Percentiles rank a stretch among this genome's conserved stretches.
These are phyloP conservation scores for Eueremaeus valkanovi DNA, from an alignment of 2,888 invertebrate species.

Conservation along the genomic window DNA sequence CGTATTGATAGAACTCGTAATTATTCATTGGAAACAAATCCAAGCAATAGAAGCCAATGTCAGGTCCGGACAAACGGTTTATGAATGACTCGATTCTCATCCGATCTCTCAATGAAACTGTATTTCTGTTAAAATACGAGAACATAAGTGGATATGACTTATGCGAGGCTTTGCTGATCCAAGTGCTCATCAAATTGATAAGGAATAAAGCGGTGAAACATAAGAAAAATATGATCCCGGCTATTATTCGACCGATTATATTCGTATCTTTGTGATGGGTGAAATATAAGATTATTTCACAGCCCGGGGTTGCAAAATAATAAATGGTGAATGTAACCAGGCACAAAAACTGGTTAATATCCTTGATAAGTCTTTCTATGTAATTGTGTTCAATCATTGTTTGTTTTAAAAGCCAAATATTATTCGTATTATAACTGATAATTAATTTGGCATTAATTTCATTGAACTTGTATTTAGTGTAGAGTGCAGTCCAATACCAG, in stretches of 20 bases:
- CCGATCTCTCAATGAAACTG: not conserved
- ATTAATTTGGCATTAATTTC: not conserved
- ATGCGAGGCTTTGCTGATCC: not conserved
- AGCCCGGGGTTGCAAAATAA: not conserved
- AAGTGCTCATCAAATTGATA: not conserved
- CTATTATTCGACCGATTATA: not conserved
- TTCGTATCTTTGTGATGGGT: not conserved
- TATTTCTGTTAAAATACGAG: not conserved
- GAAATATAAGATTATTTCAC: not conserved
- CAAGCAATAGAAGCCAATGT: not conserved
- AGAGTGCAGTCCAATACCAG: not conserved
- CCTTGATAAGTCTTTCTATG: not conserved
- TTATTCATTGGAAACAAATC: conserved; percentile 15
- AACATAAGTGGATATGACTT: not conserved
- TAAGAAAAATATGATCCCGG: not conserved
- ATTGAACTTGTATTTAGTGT: not conserved
- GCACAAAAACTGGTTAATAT: not conserved
- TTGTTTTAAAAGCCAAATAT: too few relatives aligned
- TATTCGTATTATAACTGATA: not conserved
- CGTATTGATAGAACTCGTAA: not conserved
- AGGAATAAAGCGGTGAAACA: not conserved
- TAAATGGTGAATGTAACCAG: not conserved
- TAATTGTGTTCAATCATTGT: not conserved
- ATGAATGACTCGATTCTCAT: not conserved
- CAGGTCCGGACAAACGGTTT: not conserved